Percentiles rank a stretch among this genome's conserved stretches.
These are phyloP conservation scores for Cacoxenus indagator DNA, from an alignment of 2,888 invertebrate genomes.

Conservation along the genomic window DNA sequence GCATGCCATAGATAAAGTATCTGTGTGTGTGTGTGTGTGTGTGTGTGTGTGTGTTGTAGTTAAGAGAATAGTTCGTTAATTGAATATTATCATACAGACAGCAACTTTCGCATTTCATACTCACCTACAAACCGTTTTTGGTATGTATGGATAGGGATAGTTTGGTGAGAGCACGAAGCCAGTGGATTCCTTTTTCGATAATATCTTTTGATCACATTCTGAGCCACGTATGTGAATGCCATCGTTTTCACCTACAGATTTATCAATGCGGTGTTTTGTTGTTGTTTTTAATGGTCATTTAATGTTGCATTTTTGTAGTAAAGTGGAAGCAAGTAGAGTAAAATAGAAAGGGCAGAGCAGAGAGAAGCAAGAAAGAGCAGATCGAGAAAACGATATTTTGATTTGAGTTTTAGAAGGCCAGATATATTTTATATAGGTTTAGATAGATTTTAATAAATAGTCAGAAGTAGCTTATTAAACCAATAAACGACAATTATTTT, in stretches of 20 bases:
- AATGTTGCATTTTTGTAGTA: slow-evolving; percentile 46
- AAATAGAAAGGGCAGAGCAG: slow-evolving; percentile 11
- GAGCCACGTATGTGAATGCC: slow-evolving; percentile 96
- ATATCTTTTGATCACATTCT: slow-evolving; percentile 98
- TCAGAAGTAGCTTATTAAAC: no score
- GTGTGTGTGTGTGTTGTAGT: not conserved
- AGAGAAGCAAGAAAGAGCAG: slow-evolving; percentile 23
- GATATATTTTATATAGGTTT: not conserved
- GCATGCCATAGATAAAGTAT: slow-evolving; percentile 98
- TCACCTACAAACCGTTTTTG: slow-evolving; percentile 93
- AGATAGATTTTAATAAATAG: not conserved
- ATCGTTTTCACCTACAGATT: slow-evolving; percentile 80
- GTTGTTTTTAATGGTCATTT: slow-evolving; percentile 36
- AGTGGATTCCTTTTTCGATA: slow-evolving; percentile 92
- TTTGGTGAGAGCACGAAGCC: slow-evolving; percentile 96
- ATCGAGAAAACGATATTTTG: slow-evolving; percentile 14
- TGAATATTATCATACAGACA: not conserved
- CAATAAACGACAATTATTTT: slow-evolving; percentile 1
- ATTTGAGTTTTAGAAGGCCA: slow-evolving; percentile 24
- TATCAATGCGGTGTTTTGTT: slow-evolving; percentile 35
- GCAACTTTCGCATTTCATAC: slow-evolving; percentile 50
- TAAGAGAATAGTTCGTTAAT: not conserved
- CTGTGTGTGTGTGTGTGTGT: slow-evolving; percentile 60
- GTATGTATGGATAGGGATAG: slow-evolving; percentile 95
- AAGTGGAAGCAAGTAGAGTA: not conserved